phyloP scores from a whole-genome alignment of 2,113 vertebrate species.

The Tragelaphus imberbis region DNA sequence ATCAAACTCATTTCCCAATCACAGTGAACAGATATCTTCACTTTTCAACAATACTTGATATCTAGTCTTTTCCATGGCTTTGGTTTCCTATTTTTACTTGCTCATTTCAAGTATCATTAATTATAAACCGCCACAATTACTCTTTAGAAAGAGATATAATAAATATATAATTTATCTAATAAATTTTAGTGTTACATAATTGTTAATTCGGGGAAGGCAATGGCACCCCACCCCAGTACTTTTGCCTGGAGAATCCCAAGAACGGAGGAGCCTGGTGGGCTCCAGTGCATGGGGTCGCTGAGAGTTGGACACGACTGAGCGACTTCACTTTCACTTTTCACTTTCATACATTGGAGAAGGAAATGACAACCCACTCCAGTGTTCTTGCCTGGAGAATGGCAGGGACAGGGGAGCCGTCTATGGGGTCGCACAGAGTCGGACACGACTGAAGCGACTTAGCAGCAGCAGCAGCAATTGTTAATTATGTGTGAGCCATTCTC shows the following conservation, averaged over 20 bases:
- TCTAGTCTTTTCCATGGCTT: background rate
- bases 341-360: too few species aligned
- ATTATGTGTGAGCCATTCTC: background rate
- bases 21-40: background rate
- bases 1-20: background rate
- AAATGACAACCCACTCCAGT: too few species aligned
- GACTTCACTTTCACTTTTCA: too few species aligned
- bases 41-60: background rate
- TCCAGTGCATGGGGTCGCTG: too few species aligned
- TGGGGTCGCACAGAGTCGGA: too few species aligned
- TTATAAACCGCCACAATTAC: background rate
- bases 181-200: background rate
- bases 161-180: background rate
- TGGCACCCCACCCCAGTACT: too few species aligned
- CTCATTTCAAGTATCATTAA: background rate
- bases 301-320: too few species aligned
- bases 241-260: too few species aligned
- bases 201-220: background rate
- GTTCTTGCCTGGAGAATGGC: too few species aligned
- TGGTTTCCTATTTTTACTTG: background rate
- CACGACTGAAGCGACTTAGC: too few species aligned
- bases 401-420: too few species aligned
- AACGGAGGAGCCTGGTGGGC: too few species aligned
- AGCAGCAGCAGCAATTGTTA: background rate
- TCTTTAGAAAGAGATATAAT: slow-evolving; percentile 10